Base-by-base conservation (phyloP, 2,888 invertebrate species). In the Psococerastis gibbosa region DNA sequence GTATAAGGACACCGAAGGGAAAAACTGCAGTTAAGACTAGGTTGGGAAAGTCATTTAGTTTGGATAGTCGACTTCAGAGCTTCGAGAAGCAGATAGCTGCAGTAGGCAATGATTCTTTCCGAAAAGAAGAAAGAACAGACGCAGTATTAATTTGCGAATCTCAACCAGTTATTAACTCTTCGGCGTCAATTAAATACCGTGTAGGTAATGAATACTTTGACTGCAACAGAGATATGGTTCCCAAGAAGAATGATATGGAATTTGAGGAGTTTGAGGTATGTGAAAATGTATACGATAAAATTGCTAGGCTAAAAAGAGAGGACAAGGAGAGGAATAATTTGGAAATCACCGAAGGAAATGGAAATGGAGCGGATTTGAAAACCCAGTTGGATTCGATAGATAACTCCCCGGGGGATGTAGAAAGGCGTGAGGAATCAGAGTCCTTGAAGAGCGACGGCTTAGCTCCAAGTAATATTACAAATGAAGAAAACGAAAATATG, bases 251-350 rank as follows among this genome's bases (percentile, higher is more conserved):
- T 54, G 83, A 84, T 53, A 85, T 85, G 73, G 83, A 84, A 52
- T 85, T 85, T 52, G 84, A 85, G 61, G 78, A 78, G 53, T 80
- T 78, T 52, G 77, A 79, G 63, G 73, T 80, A 43, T 67, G 45
- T n/a, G 50, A 45, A 38, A 44, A 31, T 9, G 5, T 16, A 13
- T 17, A 3, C 3, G 16, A 38, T 9, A 38, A 38, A 38, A 16
- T 38, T 38, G 38, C 15, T 5, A 38, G 20, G 20, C 16, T 38
- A 6, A 20, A 15, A 5, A 20, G 4, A 20, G 20, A 38, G 20
- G 20, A 20, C 3, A 20, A 38, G 38, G 5, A 4, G 6, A 6
- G n/a, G 20, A 5, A 15, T 18, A 22, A 38, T 38, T 15, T n/a
- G n/a, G n/a, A n/a, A n/a, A n/a, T n/a, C n/a, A n/a, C n/a, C n/a